Evolutionary conservation across 53 echinoderm and acorn worm genomes (phyloP), one percentile per base, ranked within the genome.

Genomic region (Echinarachnius parma): DNA sequence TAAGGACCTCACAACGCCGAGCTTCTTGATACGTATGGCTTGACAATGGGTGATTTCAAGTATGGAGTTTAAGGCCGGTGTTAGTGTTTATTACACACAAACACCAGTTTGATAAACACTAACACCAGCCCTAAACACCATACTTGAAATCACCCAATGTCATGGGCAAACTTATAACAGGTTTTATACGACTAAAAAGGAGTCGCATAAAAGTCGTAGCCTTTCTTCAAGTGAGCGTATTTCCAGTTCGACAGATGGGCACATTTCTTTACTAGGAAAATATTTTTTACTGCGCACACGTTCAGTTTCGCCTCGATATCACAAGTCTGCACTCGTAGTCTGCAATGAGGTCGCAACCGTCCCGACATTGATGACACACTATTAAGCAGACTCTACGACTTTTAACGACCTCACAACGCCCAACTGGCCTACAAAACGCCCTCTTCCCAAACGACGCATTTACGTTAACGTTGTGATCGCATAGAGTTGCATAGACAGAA

Each of bases 151-250:
- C n/a, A n/a, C n/a, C n/a, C n/a, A n/a, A n/a, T 74, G 15, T 21
- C 74, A 4, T 74, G 74, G 74, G 34, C 27, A 3, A 18, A 59
- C 59, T 34, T 59, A 9, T 59, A n/a, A n/a, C n/a, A n/a, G n/a
- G n/a, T n/a, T n/a, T n/a, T n/a, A n/a, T n/a, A n/a, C n/a, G n/a
- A n/a, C n/a, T n/a, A n/a, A n/a, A n/a, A n/a, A n/a, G n/a, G n/a
- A n/a, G n/a, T n/a, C n/a, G n/a, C n/a, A n/a, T n/a, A n/a, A n/a
- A 20, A 34, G 15, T 56, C 56, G 23, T 56, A 15, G 3, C 55
- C 32, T 31, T 74, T 53, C 27, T 74, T 74, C 36, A 33, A 36
- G 3, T 21, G 55, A 5, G 13, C 3, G 23, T 56, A 74, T 14
- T 74, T 74, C 4, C 10, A 34, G 7, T 32, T 55, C 15, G 31